Evolutionary conservation across 2,113 vertebrate species (phyloP).

Genomic region (Zapus hudsonius): DNA sequence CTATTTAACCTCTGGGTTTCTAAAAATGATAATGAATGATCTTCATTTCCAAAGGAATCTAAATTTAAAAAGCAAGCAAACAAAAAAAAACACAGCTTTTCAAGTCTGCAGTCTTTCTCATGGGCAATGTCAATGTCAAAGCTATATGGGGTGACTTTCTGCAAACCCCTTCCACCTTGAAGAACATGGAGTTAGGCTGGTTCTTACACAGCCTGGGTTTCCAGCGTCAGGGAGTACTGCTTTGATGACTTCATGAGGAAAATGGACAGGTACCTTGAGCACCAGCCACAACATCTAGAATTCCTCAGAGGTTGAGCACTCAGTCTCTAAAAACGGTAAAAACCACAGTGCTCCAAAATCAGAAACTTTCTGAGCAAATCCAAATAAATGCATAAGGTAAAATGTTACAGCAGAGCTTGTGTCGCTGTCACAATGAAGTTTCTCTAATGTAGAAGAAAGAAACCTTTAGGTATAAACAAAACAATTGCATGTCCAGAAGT

Average conservation of each 20-base stretch:
- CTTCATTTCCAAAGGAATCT: background rate
- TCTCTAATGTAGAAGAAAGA: background rate
- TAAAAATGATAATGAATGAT: constrained; percentile 53
- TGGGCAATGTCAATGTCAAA: background rate
- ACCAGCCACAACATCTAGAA: background rate
- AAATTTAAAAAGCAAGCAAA: background rate
- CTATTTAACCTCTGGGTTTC: constrained; percentile 41
- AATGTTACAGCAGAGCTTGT: background rate
- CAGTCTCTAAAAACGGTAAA: background rate
- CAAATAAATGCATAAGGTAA: background rate
- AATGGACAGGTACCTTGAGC: background rate
- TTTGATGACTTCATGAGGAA: constrained; percentile 4
- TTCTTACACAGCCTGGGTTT: no score
- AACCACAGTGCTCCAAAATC: no score
- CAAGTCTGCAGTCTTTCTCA: constrained; percentile 8
- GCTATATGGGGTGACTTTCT: background rate
- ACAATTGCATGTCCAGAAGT: background rate
- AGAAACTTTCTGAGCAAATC: background rate
- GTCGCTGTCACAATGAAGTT: background rate
- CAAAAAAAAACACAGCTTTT: background rate
- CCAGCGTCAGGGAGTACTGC: background rate
- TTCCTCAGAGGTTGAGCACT: background rate
- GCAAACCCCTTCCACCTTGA: background rate
- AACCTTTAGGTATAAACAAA: background rate
- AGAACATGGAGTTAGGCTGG: background rate